Evolutionary conservation across 2,113 vertebrate genomes (phyloP), one percentile per base, ranked within the genome.

Genomic region (Nesogale talazaci): DNA sequence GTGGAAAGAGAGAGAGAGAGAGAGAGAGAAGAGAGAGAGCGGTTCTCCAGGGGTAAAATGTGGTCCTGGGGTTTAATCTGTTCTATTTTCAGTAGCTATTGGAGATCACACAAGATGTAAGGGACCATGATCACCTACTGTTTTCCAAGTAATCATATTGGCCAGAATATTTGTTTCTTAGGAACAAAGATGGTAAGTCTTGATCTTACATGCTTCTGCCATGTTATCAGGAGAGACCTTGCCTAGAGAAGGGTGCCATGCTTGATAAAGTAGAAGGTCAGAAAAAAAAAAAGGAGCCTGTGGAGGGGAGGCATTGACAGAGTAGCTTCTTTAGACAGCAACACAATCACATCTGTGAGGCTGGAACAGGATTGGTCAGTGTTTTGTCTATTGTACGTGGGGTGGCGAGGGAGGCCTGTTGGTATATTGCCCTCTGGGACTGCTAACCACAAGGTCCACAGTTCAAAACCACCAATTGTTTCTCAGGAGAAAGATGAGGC

Each of bases 41-140:
- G 15, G 25, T 87, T 95, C 38, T 90, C 92, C 34, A 23, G n/a
- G 27, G 22, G 34, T 27, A 20, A 74, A 76, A 63, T 1, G 12
- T 65, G 61, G 34, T 40, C 76, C 63, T 38, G 52, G 57, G 85
- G 23, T 89, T 95, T 79, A 79, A 72, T 38, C 79, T 89, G 85
- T 74, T 76, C 72, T 84, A 36, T 92, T 91, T 93, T 74, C 91
- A 83, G 88, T 90, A 72, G 16, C 31, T 83, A 38, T 11, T 86
- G 72, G 70, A 93, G 29, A 86, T 90, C 69, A 83, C 31, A 89
- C 61, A 78, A 84, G 36, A 46, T 40, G 34, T 75, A 83, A 52
- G 52, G 57, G 76, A 80, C 40, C 20, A n/a, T 72, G 82, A 90
- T 65, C 69, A 77, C 67, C 83, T 88, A 65, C 85, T 57, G 14